Percentiles rank a stretch among this genome's conserved stretches.
Conservation (phyloP, 2,113 vertebrate species). For the Colaptes auratus region DNA sequence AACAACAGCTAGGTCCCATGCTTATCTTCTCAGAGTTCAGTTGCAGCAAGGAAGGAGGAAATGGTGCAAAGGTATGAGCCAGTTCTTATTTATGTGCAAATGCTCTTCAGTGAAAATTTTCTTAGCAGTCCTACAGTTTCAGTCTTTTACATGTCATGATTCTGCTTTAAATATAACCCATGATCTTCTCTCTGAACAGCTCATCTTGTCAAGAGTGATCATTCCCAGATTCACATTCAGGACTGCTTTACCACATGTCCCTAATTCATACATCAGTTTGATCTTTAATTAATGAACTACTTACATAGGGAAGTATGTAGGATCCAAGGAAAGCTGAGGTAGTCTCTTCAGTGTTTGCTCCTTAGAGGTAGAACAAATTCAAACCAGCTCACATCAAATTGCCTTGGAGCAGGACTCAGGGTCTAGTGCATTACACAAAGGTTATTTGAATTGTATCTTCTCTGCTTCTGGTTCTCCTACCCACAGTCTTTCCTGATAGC, state of each 20-base stretch:
- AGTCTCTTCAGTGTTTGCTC: not conserved
- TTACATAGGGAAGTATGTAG: not conserved
- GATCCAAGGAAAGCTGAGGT: not conserved
- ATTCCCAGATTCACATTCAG: not conserved
- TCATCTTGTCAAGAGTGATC: not conserved
- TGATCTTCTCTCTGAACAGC: not conserved
- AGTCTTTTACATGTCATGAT: not conserved
- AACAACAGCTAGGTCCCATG: not conserved
- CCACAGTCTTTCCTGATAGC: not conserved
- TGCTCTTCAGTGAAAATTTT: not conserved
- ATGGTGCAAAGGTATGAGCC: not conserved
- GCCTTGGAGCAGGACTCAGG: not conserved
- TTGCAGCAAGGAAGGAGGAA: not conserved
- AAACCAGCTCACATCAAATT: not conserved
- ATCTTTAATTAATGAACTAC: not conserved
- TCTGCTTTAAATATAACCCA: not conserved
- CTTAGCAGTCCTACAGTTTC: not conserved
- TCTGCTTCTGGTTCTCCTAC: not conserved
- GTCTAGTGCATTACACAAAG: not conserved
- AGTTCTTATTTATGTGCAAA: not conserved
- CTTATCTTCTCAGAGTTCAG: not conserved
- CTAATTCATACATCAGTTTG: accelerated
- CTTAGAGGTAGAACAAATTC: not conserved
- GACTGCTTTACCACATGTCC: not conserved
- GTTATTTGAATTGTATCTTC: not conserved